phyloP scores from a whole-genome alignment of 2,888 invertebrate genomes.

The Acronicta alni region DNA sequence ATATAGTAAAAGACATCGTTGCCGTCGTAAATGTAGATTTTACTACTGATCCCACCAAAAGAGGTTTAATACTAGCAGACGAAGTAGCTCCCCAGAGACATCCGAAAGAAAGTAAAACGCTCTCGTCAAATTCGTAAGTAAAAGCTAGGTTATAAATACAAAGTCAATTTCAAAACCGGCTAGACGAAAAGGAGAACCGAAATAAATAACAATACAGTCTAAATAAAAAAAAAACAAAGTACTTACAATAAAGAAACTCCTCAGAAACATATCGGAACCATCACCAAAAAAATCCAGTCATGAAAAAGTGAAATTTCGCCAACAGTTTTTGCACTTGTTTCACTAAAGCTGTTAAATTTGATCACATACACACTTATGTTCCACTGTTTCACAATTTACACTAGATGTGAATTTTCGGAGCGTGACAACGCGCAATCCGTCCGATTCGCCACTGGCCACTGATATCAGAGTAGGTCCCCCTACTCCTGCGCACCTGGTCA shows the following conservation, averaged over 20 bases:
- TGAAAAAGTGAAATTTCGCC: constrained; percentile 52
- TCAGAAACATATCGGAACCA: constrained; percentile 48
- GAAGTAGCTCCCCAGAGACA: background rate
- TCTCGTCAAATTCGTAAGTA: background rate
- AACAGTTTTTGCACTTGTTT: constrained; percentile 43
- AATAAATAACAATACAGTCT: constrained; percentile 13
- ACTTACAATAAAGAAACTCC: constrained; percentile 52
- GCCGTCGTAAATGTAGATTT: background rate
- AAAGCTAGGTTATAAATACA: background rate
- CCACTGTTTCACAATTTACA: constrained; percentile 48
- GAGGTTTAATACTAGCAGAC: background rate
- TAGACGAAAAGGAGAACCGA: background rate
- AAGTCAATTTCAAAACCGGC: constrained; percentile 4
- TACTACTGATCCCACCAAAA: background rate
- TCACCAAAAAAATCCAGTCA: constrained; percentile 53
- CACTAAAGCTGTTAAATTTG: constrained; percentile 51
- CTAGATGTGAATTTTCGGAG: constrained; percentile 43
- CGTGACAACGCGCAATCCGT: constrained; percentile 54
- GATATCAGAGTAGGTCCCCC: constrained; percentile 25
- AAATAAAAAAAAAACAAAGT: constrained; percentile 21
- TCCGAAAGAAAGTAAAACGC: background rate
- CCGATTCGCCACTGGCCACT: constrained; percentile 30
- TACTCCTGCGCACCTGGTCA: constrained; percentile 33
- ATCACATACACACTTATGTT: constrained; percentile 51
- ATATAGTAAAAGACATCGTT: background rate